phyloP scores from a whole-genome alignment of 2,888 invertebrate species.

The Drosophila mulleri region DNA sequence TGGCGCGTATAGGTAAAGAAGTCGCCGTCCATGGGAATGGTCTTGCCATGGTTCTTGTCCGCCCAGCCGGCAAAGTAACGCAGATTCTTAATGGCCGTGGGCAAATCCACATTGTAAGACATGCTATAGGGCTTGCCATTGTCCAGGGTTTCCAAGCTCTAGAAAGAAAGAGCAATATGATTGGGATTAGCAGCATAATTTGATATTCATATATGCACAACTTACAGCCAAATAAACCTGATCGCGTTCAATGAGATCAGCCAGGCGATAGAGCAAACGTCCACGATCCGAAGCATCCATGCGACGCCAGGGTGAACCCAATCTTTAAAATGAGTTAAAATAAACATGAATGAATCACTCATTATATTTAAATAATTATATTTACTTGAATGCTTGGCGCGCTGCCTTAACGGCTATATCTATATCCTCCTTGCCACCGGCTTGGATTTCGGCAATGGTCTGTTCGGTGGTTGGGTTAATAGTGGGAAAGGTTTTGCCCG shows the following conservation, averaged over 20 bases:
- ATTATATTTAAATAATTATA: not conserved
- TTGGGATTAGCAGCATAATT: not conserved
- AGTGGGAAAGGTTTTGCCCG: constrained; percentile 94
- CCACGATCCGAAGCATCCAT: constrained; percentile 96
- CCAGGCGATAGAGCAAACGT: constrained; percentile 90
- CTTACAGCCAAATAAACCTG: constrained; percentile 92
- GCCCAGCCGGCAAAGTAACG: constrained; percentile 98
- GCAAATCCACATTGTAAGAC: constrained; percentile 90
- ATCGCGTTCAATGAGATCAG: constrained; percentile 93
- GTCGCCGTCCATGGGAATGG: constrained; percentile 92
- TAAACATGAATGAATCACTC: too few species aligned
- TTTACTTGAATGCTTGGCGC: constrained; percentile 89
- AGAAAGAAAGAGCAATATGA: not conserved
- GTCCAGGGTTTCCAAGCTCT: constrained; percentile 97
- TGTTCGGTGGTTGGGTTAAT: constrained; percentile 93
- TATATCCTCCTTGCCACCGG: constrained; percentile 90
- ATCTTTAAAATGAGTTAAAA: constrained; percentile 25
- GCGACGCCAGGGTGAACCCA: constrained; percentile 92
- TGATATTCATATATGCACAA: not conserved
- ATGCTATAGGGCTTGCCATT: constrained; percentile 95
- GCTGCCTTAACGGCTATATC: constrained; percentile 93
- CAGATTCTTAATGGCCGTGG: constrained; percentile 87
- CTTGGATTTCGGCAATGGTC: constrained; percentile 92
- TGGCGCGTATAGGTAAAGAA: constrained; percentile 94
- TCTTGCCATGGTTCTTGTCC: constrained; percentile 93